These are phyloP conservation scores for Callyntrura sp. DNA, from an alignment of 2,888 invertebrate genomes.

Conservation along the genomic window DNA sequence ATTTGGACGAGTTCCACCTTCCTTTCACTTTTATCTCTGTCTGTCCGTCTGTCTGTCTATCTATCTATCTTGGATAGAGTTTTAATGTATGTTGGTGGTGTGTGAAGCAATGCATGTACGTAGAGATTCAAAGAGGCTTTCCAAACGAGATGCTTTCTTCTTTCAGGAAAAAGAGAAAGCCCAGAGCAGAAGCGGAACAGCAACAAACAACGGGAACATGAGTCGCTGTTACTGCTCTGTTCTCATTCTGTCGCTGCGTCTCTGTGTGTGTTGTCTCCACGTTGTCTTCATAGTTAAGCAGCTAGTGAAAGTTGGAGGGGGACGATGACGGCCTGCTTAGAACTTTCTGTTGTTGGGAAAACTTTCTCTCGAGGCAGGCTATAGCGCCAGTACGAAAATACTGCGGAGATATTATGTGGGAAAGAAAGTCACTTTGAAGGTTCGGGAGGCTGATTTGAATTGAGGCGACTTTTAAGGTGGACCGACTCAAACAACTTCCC, in stretches of 20 bases:
- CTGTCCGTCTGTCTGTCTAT: neutral
- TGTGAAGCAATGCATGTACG: too few relatives aligned
- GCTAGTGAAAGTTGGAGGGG: neutral
- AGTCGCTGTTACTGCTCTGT: neutral
- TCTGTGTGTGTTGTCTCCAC: conserved; percentile 54
- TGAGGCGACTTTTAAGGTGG: neutral
- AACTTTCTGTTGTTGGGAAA: neutral
- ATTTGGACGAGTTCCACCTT: conserved; percentile 44
- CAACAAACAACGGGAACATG: neutral
- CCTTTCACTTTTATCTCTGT: conserved; percentile 46
- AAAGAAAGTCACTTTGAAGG: too few relatives aligned
- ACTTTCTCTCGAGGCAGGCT: neutral
- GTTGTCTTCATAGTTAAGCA: conserved; percentile 52
- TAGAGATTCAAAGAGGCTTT: neutral
- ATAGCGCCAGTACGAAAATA: neutral
- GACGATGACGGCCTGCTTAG: neutral
- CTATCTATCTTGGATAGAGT: neutral
- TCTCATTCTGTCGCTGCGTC: neutral
- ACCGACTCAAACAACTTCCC: too few relatives aligned
- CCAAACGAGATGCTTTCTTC: neutral
- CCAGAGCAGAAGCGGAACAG: neutral
- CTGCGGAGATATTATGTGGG: too few relatives aligned
- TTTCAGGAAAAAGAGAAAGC: neutral
- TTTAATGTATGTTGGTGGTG: neutral
- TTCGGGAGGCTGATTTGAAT: neutral